Evolutionary conservation across 2,113 vertebrate species (phyloP), one percentile per base, ranked within the genome.

Genomic region (Daboia siamensis): DNA sequence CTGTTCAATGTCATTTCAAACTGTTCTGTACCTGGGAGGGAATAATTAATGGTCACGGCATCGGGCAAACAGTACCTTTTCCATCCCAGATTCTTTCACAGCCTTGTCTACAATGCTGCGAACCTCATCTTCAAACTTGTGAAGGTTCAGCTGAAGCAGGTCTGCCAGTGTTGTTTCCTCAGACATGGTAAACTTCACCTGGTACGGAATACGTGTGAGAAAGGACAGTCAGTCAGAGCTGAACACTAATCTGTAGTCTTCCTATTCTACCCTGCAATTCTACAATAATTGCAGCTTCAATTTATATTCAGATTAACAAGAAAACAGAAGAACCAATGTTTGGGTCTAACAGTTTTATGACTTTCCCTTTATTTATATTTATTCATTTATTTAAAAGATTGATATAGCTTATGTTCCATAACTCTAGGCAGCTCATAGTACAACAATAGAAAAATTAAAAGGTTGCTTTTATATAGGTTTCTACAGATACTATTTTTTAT

Each of bases 101-200:
- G 98, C 98, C 92, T 97, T 98, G 95, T 98, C 97, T 29, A 98
- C 97, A 0, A 98, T 98, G 90, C 96, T 95, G 0, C 92, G 96
- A 87, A 98, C 97, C 85, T 98, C 97, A 1, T 98, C 98, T 89
- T 98, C 97, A 0, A 96, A 97, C 3, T 94, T 86, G 95, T 98
- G 98, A 0, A 98, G 96, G 92, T 97, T 97, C 90, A 98, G 95
- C 93, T 97, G 96, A 69, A 98, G 96, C 44, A 98, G 64, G 2
- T 98, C 98, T 0, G 97, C 97, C 0, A 98, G 96, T 0, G 94
- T 97, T 0, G 97, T 98, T 39, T 98, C 74, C 0, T 98, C 91
- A 0, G 98, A 98, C 98, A 98, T 98, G 24, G 95, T 93, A 90
- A 98, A 98, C 3, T 96, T 97, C 95, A 98, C 98, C 98, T 98